Evolutionary conservation across 2,113 vertebrate species (phyloP).

Genomic region (Mohoua ochrocephala): DNA sequence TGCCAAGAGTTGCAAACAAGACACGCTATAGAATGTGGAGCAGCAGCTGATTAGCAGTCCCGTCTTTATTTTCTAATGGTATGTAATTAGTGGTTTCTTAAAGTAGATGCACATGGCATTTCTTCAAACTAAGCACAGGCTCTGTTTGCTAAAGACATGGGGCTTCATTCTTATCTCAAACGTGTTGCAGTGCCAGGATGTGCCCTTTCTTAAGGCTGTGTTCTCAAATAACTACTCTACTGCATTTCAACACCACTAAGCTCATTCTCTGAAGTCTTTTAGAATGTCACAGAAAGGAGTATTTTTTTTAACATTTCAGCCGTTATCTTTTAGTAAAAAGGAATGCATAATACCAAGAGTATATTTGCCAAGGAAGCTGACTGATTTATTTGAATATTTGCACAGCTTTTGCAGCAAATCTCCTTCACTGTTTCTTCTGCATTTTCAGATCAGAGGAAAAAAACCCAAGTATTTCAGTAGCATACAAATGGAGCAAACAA

Average conservation of each 20-base stretch:
- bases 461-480: background rate
- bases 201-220: background rate
- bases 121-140: constrained; percentile 21
- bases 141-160: background rate
- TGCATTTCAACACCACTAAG: background rate
- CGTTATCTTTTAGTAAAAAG: background rate
- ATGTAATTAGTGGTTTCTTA: constrained; percentile 24
- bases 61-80: constrained; percentile 13
- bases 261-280: background rate
- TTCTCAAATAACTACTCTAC: background rate
- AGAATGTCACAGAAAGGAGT: background rate
- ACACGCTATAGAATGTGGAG: constrained; percentile 25
- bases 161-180: constrained; percentile 17
- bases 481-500: constrained; percentile 28
- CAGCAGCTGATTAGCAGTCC: constrained; percentile 20
- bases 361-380: constrained; percentile 18
- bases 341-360: background rate
- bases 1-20: constrained; percentile 41
- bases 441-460: background rate
- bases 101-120: background rate
- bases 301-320: background rate
- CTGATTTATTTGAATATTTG: constrained; percentile 44
- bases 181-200: background rate
- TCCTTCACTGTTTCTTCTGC: background rate
- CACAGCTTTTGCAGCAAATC: constrained; percentile 29